Percentiles rank a stretch among this genome's conserved stretches.
These are phyloP conservation scores for Cheirogaleus medius DNA, from an alignment of 2,113 vertebrate species.

Conservation along the genomic window DNA sequence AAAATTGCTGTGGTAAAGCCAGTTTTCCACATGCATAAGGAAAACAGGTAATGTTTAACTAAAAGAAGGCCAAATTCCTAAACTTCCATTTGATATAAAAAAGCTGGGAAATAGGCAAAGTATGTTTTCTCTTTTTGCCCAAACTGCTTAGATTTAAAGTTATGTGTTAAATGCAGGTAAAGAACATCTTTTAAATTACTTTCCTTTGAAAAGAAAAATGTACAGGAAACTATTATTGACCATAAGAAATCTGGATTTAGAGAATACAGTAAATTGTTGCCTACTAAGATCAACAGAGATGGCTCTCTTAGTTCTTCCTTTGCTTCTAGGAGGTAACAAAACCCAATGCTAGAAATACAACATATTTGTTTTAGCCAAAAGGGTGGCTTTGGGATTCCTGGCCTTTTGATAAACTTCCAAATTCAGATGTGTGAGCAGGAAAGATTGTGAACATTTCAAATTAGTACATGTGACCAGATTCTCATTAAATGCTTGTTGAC, in stretches of 20 bases:
- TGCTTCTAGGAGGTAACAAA: not conserved
- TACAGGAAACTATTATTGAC: not conserved
- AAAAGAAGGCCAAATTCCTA: not conserved
- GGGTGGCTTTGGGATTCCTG: not conserved
- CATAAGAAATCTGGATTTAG: not conserved
- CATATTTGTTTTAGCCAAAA: constrained; percentile 32
- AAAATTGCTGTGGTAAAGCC: not conserved
- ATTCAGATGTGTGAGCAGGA: not conserved
- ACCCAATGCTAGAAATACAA: not conserved
- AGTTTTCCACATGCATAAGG: not conserved
- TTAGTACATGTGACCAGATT: constrained; percentile 16
- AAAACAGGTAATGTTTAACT: not conserved
- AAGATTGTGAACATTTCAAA: not conserved
- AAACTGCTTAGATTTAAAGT: not conserved
- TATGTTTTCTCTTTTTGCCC: not conserved
- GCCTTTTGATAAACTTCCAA: constrained; percentile 24
- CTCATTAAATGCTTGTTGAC: constrained; percentile 9
- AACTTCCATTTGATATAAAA: not conserved
- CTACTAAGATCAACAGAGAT: not conserved
- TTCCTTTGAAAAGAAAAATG: constrained; percentile 5
- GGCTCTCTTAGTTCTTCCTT: not conserved
- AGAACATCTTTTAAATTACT: not conserved
- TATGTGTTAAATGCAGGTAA: not conserved
- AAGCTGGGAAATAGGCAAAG: not conserved
- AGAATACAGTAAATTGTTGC: not conserved